Base-by-base conservation (phyloP, 2,797 vertebrate species). In the Scleropages formosus region DNA sequence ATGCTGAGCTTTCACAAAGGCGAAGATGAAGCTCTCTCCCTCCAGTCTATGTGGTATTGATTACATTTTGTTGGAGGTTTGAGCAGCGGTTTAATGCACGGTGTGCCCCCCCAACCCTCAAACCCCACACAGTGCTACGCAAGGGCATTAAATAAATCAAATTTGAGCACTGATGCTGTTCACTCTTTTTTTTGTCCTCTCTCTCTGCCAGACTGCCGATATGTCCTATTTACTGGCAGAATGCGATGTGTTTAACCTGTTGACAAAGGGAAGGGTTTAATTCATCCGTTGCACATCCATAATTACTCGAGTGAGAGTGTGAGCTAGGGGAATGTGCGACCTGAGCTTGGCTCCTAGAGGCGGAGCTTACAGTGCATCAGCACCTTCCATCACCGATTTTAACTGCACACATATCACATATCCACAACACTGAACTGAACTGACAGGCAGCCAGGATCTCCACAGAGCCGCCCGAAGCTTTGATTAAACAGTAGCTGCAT, bases 31-130 rank as follows among this genome's bases (percentile, higher is more conserved):
- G 22, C 49, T 39, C 58, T 24, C 8, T 64, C 63, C 15, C 47
- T 71, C n/a, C 66, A 64, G 69, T 12, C 18, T 58, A 46, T 67
- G 74, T 31, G 24, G 15, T 78, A 78, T 72, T 71, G 73, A 75
- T 78, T 62, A 70, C 60, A 64, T 31, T 26, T 16, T 73, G 73
- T 62, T 13, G 15, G 20, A 56, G 49, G 31, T 16, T 24, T 51
- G 31, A 16, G 49, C 27, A 3, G 15, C 22, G 64, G 24, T 8
- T 18, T 31, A 15, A 63, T 53, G 15, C 7, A 59, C 61, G 27
- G 61, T 13, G 65, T 9, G 26, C 62, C 26, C 7, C 27, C 3
- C 51, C 60, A 18, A 22, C 61, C n/a, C n/a, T n/a, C 56, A 60
- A 70, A 47, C 49, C 9, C n/a, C 26, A 39, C 18, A 22, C 47